Conservation (phyloP, 2,888 invertebrate genomes). For the Platycheirus albimanus region DNA sequence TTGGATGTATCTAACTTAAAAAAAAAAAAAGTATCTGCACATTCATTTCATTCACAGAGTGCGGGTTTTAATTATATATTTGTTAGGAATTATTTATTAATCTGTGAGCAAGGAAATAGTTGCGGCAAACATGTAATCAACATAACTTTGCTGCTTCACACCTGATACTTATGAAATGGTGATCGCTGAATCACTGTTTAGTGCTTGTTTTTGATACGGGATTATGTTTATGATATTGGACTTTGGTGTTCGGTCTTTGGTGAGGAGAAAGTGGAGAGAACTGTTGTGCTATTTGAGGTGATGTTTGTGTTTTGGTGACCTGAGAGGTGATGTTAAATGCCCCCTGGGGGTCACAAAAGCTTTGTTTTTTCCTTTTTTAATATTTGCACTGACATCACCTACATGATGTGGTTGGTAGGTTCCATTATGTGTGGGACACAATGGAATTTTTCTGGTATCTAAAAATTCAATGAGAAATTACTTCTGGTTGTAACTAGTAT, state of each 20-base stretch:
- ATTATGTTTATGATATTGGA: neutral
- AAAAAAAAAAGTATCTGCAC: constrained; percentile 18
- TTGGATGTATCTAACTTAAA: neutral
- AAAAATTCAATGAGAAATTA: neutral
- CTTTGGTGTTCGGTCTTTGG: too few relatives aligned
- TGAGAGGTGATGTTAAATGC: constrained; percentile 5
- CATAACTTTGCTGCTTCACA: constrained; percentile 54
- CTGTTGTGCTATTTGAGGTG: neutral
- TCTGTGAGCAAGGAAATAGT: constrained; percentile 28
- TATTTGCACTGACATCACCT: constrained; percentile 32
- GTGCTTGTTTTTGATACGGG: neutral
- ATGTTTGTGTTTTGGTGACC: constrained; percentile 27
- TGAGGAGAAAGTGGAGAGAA: constrained; percentile 42
- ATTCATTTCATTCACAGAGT: constrained; percentile 18
- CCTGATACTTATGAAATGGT: constrained; percentile 51
- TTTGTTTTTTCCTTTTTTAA: too few relatives aligned
- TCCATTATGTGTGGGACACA: neutral
- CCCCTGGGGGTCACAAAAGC: constrained; percentile 11
- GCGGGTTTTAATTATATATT: constrained; percentile 60
- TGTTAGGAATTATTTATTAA: constrained; percentile 58
- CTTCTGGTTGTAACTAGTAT: neutral
- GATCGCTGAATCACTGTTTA: constrained; percentile 23
- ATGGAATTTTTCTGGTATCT: neutral
- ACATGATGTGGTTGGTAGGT: constrained; percentile 24
- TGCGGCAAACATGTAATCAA: constrained; percentile 53